Conservation (phyloP, 2,113 vertebrate genomes). For the Nothobranchius kuhntae region DNA sequence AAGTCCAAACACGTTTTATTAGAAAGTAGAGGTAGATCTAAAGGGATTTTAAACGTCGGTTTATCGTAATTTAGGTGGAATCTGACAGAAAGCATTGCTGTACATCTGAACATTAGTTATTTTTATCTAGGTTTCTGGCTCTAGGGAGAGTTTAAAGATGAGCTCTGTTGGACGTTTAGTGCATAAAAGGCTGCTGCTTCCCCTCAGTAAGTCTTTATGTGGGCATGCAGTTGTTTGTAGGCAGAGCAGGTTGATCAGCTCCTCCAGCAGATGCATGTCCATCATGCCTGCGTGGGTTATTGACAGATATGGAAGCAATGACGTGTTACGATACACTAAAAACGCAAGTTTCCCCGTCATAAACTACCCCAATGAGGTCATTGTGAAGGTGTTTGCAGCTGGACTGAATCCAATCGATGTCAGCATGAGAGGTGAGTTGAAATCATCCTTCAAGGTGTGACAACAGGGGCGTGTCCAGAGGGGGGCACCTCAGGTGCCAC, state of each 20-base stretch:
- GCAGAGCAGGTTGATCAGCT: constrained; percentile 65
- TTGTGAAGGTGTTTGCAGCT: constrained; percentile 90
- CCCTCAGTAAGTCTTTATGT: background rate
- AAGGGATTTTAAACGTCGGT: background rate
- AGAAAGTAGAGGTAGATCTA: background rate
- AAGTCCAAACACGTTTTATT: background rate
- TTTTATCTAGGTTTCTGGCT: background rate
- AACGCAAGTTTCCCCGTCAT: constrained; percentile 86
- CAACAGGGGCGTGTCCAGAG: too few species aligned
- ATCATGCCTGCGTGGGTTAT: constrained; percentile 95
- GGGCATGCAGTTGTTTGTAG: background rate
- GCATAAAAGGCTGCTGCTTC: background rate
- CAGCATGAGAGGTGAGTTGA: constrained; percentile 92
- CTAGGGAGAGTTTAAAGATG: constrained; percentile 40
- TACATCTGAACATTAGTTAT: background rate
- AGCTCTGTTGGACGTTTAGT: constrained; percentile 19
- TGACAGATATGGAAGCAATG: constrained; percentile 88
- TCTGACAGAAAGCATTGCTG: too few species aligned
- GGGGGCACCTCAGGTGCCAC: too few species aligned
- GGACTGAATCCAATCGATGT: constrained; percentile 93
- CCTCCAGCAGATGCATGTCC: constrained; percentile 55
- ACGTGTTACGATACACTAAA: constrained; percentile 85
- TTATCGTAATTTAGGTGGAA: background rate
- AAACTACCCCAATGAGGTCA: constrained; percentile 91
- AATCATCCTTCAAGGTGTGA: background rate